Conservation (phyloP, 2,888 invertebrate genomes). For the Tinea trinotella region DNA sequence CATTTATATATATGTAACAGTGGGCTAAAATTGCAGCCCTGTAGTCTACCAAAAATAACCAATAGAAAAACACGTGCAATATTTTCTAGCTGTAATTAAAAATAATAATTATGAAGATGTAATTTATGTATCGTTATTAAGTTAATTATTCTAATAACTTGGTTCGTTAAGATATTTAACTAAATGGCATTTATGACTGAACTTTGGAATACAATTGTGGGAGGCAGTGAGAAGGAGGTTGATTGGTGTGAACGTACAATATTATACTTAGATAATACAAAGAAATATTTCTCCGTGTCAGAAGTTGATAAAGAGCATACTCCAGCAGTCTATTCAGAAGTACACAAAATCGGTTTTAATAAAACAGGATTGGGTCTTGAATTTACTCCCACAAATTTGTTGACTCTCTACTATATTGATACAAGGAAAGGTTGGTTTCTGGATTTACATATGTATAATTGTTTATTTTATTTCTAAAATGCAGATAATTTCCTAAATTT, state of each 20-base stretch:
- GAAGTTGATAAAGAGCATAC: slow-evolving; percentile 74
- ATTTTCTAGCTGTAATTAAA: background rate
- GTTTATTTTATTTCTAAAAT: no score
- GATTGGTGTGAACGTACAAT: slow-evolving; percentile 58
- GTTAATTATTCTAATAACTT: background rate
- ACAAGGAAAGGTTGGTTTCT: slow-evolving; percentile 77
- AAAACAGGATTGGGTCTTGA: slow-evolving; percentile 64
- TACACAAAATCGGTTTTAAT: slow-evolving; percentile 60
- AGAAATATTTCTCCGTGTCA: slow-evolving; percentile 78
- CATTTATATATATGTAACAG: no score
- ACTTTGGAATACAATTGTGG: slow-evolving; percentile 64
- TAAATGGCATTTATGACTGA: slow-evolving; percentile 68
- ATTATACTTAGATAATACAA: slow-evolving; percentile 65
- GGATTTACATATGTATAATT: no score
- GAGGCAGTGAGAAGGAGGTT: slow-evolving; percentile 50
- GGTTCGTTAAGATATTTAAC: slow-evolving; percentile 32
- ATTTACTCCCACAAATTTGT: slow-evolving; percentile 74
- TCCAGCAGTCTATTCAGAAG: slow-evolving; percentile 73
- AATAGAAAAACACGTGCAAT: slow-evolving; percentile 9
- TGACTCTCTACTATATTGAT: slow-evolving; percentile 75
- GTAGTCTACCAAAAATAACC: no score
- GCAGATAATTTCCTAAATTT: no score
- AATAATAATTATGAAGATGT: background rate
- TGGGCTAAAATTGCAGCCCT: no score
- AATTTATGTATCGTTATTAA: background rate